These are phyloP conservation scores for Melanotaenia duboulayi DNA, from an alignment of 2,113 vertebrate species.

Conservation along the genomic window DNA sequence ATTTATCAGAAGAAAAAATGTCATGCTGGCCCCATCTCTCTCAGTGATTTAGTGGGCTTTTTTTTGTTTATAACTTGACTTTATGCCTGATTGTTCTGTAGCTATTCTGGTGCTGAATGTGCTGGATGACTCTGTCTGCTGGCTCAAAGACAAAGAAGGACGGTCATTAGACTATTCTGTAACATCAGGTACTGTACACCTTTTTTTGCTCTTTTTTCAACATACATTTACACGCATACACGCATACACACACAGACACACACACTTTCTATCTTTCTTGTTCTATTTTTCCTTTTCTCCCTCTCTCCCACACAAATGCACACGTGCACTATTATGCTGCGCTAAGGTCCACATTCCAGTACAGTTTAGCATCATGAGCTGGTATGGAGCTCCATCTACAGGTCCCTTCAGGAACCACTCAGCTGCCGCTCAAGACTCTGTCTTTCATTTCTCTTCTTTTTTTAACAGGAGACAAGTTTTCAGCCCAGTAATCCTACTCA, in stretches of 20 bases:
- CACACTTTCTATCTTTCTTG: slow-evolving; percentile 62
- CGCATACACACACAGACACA: slow-evolving; percentile 35
- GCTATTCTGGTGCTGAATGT: slow-evolving; percentile 78
- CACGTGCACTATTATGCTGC: slow-evolving; percentile 36
- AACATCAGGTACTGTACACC: slow-evolving; percentile 74
- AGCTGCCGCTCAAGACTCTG: slow-evolving; percentile 3
- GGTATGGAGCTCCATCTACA: slow-evolving; percentile 74
- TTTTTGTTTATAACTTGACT: slow-evolving; percentile 76
- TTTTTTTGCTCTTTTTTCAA: slow-evolving; percentile 30
- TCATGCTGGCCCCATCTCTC: slow-evolving; percentile 46
- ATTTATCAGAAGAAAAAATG: slow-evolving; percentile 55
- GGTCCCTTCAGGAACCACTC: slow-evolving; percentile 8
- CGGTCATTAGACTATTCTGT: slow-evolving; percentile 79
- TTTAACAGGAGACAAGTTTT: slow-evolving; percentile 11
- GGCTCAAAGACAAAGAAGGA: slow-evolving; percentile 82
- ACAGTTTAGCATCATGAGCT: slow-evolving; percentile 57
- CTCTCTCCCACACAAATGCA: slow-evolving; percentile 19
- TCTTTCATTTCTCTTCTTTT: slow-evolving; percentile 3
- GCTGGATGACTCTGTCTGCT: slow-evolving; percentile 77
- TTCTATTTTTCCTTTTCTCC: slow-evolving; percentile 65
- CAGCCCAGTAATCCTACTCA: slow-evolving; percentile 5
- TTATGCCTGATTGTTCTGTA: slow-evolving; percentile 71
- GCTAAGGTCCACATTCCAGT: slow-evolving; percentile 48
- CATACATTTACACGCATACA: slow-evolving; percentile 14
- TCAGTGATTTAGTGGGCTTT: slow-evolving; percentile 63